Evolutionary conservation across 2,888 invertebrate genomes (phyloP).

Genomic region (Nemapogon koenigi): DNA sequence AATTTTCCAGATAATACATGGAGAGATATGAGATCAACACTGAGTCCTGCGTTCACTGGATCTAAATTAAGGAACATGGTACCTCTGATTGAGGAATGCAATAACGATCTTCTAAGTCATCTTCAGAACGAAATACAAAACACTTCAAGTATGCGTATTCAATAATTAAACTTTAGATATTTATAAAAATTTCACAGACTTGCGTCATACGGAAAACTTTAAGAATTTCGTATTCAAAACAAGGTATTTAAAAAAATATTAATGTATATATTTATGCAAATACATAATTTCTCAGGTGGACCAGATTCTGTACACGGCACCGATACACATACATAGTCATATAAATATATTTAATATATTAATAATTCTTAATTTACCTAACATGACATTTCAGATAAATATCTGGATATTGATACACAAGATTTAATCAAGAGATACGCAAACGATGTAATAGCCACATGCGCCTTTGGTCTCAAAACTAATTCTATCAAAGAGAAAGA

Average conservation of each 20-base stretch:
- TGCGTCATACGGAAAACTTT: too few species aligned
- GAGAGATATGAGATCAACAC: slow-evolving; percentile 7
- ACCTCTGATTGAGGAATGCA: slow-evolving; percentile 5
- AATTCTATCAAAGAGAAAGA: slow-evolving; percentile 19
- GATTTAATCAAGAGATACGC: slow-evolving; percentile 3
- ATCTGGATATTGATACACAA: slow-evolving; percentile 3
- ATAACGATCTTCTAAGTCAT: slow-evolving; percentile 1
- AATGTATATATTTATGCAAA: too few species aligned
- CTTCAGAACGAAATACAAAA: not conserved
- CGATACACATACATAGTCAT: too few species aligned
- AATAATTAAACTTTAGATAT: too few species aligned
- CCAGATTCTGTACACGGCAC: too few species aligned
- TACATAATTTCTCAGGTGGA: too few species aligned
- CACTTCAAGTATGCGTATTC: too few species aligned
- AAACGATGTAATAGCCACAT: slow-evolving; percentile 60
- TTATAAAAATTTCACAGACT: too few species aligned
- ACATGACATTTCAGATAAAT: not conserved
- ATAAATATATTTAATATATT: too few species aligned
- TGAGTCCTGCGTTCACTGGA: slow-evolving; percentile 8
- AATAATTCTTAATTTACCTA: too few species aligned
- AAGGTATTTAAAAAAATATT: too few species aligned
- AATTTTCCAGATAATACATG: slow-evolving; percentile 6
- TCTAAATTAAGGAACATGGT: slow-evolving; percentile 8
- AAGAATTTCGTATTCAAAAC: too few species aligned
- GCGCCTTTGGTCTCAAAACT: slow-evolving; percentile 40